A percentile compares a stretch with the other conserved stretches of the same genome.
phyloP scores from a whole-genome alignment of 2,113 vertebrate species.

The Chlamydotis undulata region DNA sequence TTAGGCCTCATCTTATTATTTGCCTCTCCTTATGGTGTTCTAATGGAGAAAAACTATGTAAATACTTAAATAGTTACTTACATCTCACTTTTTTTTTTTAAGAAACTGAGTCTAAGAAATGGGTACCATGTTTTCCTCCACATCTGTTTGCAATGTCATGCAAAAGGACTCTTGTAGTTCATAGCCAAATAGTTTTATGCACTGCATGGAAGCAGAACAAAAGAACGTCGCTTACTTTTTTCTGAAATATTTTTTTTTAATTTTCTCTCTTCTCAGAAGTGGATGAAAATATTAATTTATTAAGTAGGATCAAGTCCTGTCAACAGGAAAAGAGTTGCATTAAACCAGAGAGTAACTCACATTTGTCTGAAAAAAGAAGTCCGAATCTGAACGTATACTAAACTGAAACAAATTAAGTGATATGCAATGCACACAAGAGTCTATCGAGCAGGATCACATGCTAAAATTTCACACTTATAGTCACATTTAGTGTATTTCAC shows the following conservation, averaged over 20 bases:
- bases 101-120: background rate
- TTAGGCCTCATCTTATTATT: background rate
- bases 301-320: background rate
- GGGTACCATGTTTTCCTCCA: background rate
- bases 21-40: background rate
- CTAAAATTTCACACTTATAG: background rate
- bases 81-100: background rate
- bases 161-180: background rate
- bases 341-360: background rate
- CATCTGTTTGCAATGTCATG: background rate
- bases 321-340: background rate
- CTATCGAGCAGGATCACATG: background rate
- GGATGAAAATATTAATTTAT: background rate
- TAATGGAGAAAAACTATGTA: background rate
- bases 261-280: background rate
- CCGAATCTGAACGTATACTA: background rate
- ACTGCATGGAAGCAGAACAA: background rate
- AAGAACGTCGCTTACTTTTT: background rate
- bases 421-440: background rate
- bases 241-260: background rate
- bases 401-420: background rate
- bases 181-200: background rate
- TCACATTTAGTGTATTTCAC: background rate
- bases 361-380: background rate
- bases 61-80: background rate